Conservation (phyloP, 2,797 vertebrate species). For the Balearica regulorum region DNA sequence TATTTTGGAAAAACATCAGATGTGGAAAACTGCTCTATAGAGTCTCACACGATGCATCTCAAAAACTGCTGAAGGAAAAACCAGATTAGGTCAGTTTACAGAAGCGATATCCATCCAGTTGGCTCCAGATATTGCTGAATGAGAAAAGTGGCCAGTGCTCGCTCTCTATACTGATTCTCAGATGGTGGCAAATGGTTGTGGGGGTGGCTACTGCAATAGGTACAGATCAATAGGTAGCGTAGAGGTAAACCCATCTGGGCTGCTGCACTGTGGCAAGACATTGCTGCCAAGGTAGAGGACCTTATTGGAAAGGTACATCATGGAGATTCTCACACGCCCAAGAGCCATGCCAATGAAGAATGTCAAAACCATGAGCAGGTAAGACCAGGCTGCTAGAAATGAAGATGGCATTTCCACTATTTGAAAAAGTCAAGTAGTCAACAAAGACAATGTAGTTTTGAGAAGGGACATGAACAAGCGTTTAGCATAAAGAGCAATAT, state of each 20-base stretch:
- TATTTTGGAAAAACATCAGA: neutral
- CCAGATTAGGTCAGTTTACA: neutral
- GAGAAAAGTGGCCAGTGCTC: neutral
- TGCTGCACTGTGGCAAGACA: neutral
- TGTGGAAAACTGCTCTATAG: neutral
- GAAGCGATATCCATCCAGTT: neutral
- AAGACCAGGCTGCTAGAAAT: neutral
- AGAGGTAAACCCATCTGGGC: neutral
- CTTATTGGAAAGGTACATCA: neutral
- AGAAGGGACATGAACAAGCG: accelerated
- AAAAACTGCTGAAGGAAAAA: neutral
- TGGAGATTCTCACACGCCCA: neutral
- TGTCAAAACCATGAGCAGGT: neutral
- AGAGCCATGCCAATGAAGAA: neutral
- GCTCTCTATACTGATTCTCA: neutral
- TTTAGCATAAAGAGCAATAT: neutral
- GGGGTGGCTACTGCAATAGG: neutral
- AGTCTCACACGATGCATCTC: neutral
- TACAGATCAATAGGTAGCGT: neutral
- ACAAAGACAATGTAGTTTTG: neutral
- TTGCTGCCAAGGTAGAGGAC: neutral
- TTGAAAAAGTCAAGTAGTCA: neutral
- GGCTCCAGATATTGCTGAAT: neutral
- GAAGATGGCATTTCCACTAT: neutral
- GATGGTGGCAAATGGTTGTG: neutral